A percentile compares a stretch with the other conserved stretches of the same genome.
These are phyloP conservation scores for Ochotona curzoniae DNA, from an alignment of 2,113 vertebrate species.

Conservation along the genomic window DNA sequence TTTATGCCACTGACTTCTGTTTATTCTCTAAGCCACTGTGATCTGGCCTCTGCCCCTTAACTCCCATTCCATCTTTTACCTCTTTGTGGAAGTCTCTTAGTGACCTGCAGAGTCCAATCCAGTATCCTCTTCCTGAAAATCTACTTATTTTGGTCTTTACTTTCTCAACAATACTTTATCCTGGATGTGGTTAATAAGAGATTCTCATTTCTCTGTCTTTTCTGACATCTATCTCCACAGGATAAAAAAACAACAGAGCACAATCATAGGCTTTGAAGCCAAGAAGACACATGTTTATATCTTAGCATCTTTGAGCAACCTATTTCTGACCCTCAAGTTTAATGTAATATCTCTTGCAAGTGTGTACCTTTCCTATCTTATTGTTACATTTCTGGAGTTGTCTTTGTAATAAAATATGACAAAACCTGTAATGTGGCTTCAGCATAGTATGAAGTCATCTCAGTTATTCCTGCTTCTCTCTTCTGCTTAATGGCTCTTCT, in stretches of 20 bases:
- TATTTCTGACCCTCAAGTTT: neutral
- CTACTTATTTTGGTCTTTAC: neutral
- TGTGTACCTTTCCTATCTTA: neutral
- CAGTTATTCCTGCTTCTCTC: neutral
- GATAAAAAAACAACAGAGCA: neutral
- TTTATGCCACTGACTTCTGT: neutral
- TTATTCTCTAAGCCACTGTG: neutral
- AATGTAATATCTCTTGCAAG: neutral
- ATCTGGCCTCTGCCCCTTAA: neutral
- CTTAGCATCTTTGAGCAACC: neutral
- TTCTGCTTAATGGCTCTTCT: neutral
- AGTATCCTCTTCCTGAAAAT: neutral
- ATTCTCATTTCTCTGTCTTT: neutral
- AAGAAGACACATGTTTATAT: neutral
- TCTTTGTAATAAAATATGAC: constrained; percentile 12
- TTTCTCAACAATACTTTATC: neutral
- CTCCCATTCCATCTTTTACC: neutral
- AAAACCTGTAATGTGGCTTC: neutral
- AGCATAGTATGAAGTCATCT: neutral
- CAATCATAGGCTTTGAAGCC: constrained; percentile 1
- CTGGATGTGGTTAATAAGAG: neutral
- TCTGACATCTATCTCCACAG: neutral
- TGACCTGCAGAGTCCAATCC: neutral
- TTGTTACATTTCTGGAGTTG: neutral
- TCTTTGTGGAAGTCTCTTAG: neutral